These are phyloP conservation scores for Tetanocera ferruginea DNA, from an alignment of 2,888 invertebrate genomes.

Conservation along the genomic window DNA sequence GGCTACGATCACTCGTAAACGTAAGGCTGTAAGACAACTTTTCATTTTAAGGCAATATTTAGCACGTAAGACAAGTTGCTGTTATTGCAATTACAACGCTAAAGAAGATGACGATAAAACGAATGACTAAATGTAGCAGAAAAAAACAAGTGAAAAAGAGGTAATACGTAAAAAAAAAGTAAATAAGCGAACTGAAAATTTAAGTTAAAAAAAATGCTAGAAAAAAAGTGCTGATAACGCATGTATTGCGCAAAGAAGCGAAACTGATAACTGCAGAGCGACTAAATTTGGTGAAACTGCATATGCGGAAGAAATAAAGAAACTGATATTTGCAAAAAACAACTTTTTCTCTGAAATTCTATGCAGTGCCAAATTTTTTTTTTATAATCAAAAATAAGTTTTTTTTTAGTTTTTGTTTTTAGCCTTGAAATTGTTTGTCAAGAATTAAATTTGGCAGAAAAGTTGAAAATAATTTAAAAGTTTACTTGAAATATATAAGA, in stretches of 20 bases:
- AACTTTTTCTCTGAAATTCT: too few relatives aligned
- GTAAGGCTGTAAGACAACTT: conserved; percentile 43
- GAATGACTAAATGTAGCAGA: conserved; percentile 3
- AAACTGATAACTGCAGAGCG: neutral
- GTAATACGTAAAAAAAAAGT: neutral
- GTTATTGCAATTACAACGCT: neutral
- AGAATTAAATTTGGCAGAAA: too few relatives aligned
- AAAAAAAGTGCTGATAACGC: too few relatives aligned
- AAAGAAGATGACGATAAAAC: neutral
- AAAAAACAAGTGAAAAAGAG: neutral
- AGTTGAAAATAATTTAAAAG: too few relatives aligned
- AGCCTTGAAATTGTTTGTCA: too few relatives aligned
- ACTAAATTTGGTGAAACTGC: neutral
- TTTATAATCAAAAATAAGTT: too few relatives aligned
- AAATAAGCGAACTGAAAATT: neutral
- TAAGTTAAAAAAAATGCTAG: too few relatives aligned
- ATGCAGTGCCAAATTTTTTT: too few relatives aligned
- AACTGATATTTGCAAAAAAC: too few relatives aligned
- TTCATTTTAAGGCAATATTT: conserved; percentile 45
- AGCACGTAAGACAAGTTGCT: conserved; percentile 37
- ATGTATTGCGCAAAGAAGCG: neutral
- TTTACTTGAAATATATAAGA: too few relatives aligned
- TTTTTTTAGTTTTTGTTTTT: too few relatives aligned
- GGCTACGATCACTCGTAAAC: neutral
- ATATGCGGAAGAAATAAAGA: too few relatives aligned